Evolutionary conservation across 2,888 invertebrate species (phyloP).

Genomic region (Mactromeris polynyma): DNA sequence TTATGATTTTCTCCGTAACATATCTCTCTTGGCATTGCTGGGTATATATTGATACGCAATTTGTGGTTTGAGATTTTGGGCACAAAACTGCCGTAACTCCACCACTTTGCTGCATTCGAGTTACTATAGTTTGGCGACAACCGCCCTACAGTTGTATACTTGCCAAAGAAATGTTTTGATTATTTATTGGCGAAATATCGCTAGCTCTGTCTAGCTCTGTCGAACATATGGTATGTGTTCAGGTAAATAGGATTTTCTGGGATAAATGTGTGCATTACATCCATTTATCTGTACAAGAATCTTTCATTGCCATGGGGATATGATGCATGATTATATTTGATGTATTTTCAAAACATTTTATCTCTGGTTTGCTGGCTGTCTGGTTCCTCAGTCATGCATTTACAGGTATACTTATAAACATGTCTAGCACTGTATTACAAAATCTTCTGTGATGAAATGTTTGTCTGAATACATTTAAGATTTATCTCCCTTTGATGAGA

Average conservation of each 20-base stretch:
- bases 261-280: background rate
- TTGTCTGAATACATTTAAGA: background rate
- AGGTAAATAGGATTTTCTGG: background rate
- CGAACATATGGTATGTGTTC: background rate
- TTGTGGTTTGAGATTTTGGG: background rate
- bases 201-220: background rate
- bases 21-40: background rate
- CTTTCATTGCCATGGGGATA: background rate
- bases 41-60: background rate
- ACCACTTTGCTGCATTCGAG: background rate
- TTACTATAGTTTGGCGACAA: background rate
- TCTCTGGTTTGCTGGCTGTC: background rate
- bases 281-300: background rate
- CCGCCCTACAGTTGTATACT: background rate
- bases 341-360: background rate
- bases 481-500: background rate
- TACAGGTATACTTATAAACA: background rate
- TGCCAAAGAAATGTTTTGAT: conserved; percentile 18
- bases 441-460: background rate
- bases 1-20: background rate
- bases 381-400: background rate
- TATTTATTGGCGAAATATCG: conserved; percentile 9
- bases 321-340: background rate
- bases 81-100: background rate
- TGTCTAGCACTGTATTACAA: background rate